Evolutionary conservation across 1,140 invertebrate species (phyloP), one percentile per base, ranked within the genome.

Genomic region (Neelides sp.): DNA sequence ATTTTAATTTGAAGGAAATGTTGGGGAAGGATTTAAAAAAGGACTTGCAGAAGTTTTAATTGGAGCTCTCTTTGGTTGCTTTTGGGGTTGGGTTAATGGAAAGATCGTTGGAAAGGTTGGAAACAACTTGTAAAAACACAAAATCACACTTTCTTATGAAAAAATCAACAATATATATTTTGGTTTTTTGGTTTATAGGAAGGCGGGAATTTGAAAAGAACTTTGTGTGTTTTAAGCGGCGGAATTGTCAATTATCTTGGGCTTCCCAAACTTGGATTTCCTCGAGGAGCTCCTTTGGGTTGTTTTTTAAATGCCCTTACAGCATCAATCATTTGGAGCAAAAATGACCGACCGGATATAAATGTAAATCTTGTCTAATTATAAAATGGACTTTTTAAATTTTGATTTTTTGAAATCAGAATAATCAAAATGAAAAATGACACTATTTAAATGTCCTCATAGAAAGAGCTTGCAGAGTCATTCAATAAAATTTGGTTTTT

Each of bases 311-410:
- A 54, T 4, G 36, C 40, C 12, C 30, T 57, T 10, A 36, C 57
- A 5, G 32, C 51, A 7, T 15, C 44, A 8, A 22, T 17, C 13
- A 32, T 57, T 23, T 59, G 54, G 54, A 52, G 47, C 28, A 34
- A 40, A 4, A 46, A 23, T 13, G 23, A 48, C n/a, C n/a, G n/a
- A n/a, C n/a, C n/a, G n/a, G n/a, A n/a, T n/a, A n/a, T n/a, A n/a
- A n/a, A n/a, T n/a, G n/a, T n/a, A n/a, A 48, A 28, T 48, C 15
- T 46, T 47, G 27, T 49, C 42, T n/a, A 41, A 15, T 3, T 48
- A 55, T 46, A 59, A 59, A 50, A 47, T 55, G 27, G n/a, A 46
- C 34, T n/a, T n/a, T n/a, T n/a, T n/a, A n/a, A n/a, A n/a, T n/a
- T 4, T 15, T 3, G 44, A 30, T 2, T 13, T 48, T 22, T 49